A percentile compares a stretch with the other conserved stretches of the same genome.
Evolutionary conservation across 2,888 invertebrate species (phyloP).

Genomic region (Acronicta aceris): DNA sequence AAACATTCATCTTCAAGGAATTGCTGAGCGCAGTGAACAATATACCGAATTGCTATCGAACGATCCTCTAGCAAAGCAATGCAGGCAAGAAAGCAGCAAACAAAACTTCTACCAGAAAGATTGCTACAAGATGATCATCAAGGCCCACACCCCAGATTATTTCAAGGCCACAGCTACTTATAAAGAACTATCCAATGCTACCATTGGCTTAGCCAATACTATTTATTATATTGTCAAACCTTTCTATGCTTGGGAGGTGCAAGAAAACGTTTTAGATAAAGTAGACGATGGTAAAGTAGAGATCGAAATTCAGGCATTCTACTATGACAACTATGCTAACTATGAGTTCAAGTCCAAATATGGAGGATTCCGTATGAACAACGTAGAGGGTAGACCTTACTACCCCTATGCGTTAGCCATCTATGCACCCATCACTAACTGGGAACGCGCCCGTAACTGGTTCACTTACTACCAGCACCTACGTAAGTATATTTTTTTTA

Average conservation of each 20-base stretch:
- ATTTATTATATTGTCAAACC: constrained; percentile 76
- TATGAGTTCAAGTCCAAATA: constrained; percentile 80
- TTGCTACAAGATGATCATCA: constrained; percentile 88
- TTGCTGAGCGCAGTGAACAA: constrained; percentile 83
- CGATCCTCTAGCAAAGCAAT: constrained; percentile 80
- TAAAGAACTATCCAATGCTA: constrained; percentile 80
- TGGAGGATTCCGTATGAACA: constrained; percentile 79
- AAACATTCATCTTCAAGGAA: constrained; percentile 78
- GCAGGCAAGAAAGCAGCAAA: constrained; percentile 83
- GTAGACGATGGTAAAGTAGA: constrained; percentile 84
- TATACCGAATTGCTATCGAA: constrained; percentile 83
- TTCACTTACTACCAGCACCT: constrained; percentile 80
- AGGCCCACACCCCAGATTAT: constrained; percentile 87
- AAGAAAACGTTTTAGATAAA: constrained; percentile 80
- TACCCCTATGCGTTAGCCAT: constrained; percentile 57
- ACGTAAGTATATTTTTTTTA: constrained; percentile 84
- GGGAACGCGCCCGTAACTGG: constrained; percentile 63
- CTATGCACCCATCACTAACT: constrained; percentile 75
- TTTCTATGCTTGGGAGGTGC: constrained; percentile 75
- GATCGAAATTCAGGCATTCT: constrained; percentile 77
- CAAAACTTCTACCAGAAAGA: constrained; percentile 88
- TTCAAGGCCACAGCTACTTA: constrained; percentile 82
- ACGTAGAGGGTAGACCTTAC: constrained; percentile 28
- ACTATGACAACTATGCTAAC: constrained; percentile 80
- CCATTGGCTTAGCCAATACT: constrained; percentile 80